A percentile compares a stretch with the other conserved stretches of the same genome.
phyloP scores from a whole-genome alignment of 1,140 invertebrate species.

The Hylyphantes graminicola region DNA sequence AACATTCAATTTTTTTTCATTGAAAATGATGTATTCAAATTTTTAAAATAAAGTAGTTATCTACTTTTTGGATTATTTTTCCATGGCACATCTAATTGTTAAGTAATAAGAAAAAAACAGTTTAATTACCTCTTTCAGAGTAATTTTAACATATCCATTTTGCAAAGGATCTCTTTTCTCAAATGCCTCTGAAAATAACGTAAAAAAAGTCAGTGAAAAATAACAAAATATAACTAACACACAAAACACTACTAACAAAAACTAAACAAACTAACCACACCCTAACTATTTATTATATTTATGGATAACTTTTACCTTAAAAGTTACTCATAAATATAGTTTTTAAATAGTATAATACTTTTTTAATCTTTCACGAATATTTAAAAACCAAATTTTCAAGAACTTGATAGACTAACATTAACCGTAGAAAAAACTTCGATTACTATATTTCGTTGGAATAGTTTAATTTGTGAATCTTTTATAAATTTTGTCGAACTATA shows the following conservation, averaged over 20 bases:
- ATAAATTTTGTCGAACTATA: too few relatives aligned
- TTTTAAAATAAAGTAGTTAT: not conserved
- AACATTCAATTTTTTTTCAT: too few relatives aligned
- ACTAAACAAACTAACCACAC: too few relatives aligned
- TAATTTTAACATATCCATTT: slow-evolving; percentile 84
- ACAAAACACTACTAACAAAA: too few relatives aligned
- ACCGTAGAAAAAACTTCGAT: too few relatives aligned
- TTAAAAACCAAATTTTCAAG: not conserved
- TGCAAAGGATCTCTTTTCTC: slow-evolving; percentile 84
- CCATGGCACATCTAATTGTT: not conserved
- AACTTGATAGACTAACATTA: not conserved
- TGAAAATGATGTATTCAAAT: too few relatives aligned
- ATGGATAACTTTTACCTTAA: too few relatives aligned
- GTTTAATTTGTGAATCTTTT: too few relatives aligned
- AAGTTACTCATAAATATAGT: not conserved
- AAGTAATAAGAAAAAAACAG: not conserved
- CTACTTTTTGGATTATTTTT: not conserved
- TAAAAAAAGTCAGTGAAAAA: not conserved
- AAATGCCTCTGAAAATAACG: slow-evolving; percentile 76
- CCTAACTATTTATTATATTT: too few relatives aligned
- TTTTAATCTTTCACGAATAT: not conserved
- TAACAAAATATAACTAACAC: too few relatives aligned
- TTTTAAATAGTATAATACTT: not conserved
- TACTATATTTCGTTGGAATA: too few relatives aligned
- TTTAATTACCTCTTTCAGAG: slow-evolving; percentile 79